phyloP scores from a whole-genome alignment of 2,888 invertebrate genomes.

The Aromia moschata region DNA sequence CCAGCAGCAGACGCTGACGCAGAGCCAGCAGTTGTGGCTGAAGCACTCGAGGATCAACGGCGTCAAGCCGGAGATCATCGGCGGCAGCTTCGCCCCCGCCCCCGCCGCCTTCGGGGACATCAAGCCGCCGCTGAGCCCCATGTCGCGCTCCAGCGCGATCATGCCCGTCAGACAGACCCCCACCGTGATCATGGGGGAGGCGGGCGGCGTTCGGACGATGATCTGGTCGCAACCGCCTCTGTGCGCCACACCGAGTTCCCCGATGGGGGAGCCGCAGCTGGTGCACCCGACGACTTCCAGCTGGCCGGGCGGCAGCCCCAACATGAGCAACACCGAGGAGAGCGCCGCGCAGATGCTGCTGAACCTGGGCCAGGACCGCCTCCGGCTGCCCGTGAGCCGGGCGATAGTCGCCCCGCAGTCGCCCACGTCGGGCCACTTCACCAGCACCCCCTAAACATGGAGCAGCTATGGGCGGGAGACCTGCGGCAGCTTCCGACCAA shows the following conservation, averaged over 20 bases:
- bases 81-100: slow-evolving; percentile 65
- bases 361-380: slow-evolving; percentile 75
- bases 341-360: slow-evolving; percentile 75
- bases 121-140: slow-evolving; percentile 53
- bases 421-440: slow-evolving; percentile 62
- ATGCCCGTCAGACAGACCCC: slow-evolving; percentile 74
- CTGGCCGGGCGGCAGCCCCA: slow-evolving; percentile 38
- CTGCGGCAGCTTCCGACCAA: slow-evolving; percentile 84
- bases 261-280: slow-evolving; percentile 51
- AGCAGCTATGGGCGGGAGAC: slow-evolving; percentile 89
- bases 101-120: slow-evolving; percentile 40
- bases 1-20: slow-evolving; percentile 50
- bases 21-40: slow-evolving; percentile 59
- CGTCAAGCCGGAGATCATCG: slow-evolving; percentile 81
- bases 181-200: slow-evolving; percentile 93
- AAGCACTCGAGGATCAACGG: slow-evolving; percentile 75
- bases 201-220: slow-evolving; percentile 83
- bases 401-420: slow-evolving; percentile 41
- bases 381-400: slow-evolving; percentile 44
- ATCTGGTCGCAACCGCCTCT: slow-evolving; percentile 72
- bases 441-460: slow-evolving; percentile 85
- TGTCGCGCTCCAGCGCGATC: slow-evolving; percentile 35
- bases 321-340: slow-evolving; percentile 63
- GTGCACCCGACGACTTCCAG: slow-evolving; percentile 58
- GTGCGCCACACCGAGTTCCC: slow-evolving; percentile 47